Conservation (phyloP, 2,797 vertebrate genomes). For the Pangasius sanitwongsei region DNA sequence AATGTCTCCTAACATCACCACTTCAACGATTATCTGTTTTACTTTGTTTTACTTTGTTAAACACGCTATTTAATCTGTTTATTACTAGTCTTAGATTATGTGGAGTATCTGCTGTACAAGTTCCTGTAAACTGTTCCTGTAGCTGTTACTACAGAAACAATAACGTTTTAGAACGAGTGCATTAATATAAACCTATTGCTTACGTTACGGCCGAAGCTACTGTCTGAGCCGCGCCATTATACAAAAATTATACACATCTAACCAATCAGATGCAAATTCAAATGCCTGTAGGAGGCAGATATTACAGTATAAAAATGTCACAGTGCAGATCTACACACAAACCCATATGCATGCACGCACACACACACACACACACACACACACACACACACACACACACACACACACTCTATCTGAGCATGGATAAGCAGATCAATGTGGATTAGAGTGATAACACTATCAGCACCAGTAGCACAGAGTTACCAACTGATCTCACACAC, state of each 20-base stretch:
- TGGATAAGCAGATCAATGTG: slow-evolving; percentile 30
- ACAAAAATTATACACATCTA: background rate
- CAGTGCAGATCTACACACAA: background rate
- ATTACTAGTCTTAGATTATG: background rate
- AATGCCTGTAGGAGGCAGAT: background rate
- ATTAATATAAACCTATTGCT: background rate
- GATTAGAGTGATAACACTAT: slow-evolving; percentile 35
- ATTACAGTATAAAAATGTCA: background rate
- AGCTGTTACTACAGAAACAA: background rate
- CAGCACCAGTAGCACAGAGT: slow-evolving; percentile 34
- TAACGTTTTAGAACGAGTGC: background rate
- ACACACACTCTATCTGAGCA: background rate
- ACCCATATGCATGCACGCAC: too few relatives aligned
- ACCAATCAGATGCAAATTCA: background rate
- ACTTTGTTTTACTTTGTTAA: background rate
- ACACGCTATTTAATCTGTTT: background rate
- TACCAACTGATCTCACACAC: slow-evolving; percentile 1
- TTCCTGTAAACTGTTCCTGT: background rate
- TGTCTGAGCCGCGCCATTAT: background rate
- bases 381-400: background rate
- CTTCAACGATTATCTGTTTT: background rate
- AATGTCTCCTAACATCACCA: background rate
- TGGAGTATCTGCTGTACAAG: background rate
- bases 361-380: background rate
- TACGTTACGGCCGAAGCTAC: background rate